A percentile compares a stretch with the other conserved stretches of the same genome.
These are phyloP conservation scores for Myotis davidii DNA, from an alignment of 2,113 vertebrate genomes.

Conservation along the genomic window DNA sequence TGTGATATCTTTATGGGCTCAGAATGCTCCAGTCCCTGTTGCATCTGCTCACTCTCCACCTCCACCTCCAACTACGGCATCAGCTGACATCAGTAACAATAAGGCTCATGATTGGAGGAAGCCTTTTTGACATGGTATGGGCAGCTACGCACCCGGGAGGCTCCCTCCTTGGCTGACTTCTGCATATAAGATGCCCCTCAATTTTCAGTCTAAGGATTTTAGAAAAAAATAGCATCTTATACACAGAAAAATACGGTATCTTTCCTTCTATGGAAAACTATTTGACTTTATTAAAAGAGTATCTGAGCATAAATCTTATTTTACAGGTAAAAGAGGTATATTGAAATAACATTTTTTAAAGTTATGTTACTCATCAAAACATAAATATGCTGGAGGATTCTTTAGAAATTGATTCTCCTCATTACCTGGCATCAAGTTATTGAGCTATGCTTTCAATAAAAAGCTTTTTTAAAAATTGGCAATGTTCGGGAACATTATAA, in stretches of 20 bases:
- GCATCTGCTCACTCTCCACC: no score
- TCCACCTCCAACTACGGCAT: no score
- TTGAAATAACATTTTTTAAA: slow-evolving; percentile 20
- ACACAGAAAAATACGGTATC: not conserved
- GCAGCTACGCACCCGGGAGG: no score
- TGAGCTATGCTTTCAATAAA: slow-evolving; percentile 24
- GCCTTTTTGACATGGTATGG: no score
- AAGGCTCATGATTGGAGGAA: no score
- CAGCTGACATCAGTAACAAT: no score
- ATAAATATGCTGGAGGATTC: not conserved
- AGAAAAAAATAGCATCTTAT: no score
- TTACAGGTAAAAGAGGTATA: not conserved
- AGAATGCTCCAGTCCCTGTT: no score
- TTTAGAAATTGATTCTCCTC: slow-evolving; percentile 5
- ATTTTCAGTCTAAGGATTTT: no score
- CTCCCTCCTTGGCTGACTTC: no score
- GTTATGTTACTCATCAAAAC: slow-evolving; percentile 2
- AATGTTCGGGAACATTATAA: slow-evolving; percentile 44
- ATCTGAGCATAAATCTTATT: slow-evolving; percentile 39
- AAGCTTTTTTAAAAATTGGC: not conserved
- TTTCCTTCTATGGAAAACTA: slow-evolving; percentile 13
- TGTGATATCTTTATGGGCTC: not conserved
- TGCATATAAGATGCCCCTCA: no score
- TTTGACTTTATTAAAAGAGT: slow-evolving; percentile 6
- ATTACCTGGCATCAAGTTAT: not conserved